Base-by-base conservation (phyloP, 2,797 vertebrate species). In the Tachyglossus aculeatus region DNA sequence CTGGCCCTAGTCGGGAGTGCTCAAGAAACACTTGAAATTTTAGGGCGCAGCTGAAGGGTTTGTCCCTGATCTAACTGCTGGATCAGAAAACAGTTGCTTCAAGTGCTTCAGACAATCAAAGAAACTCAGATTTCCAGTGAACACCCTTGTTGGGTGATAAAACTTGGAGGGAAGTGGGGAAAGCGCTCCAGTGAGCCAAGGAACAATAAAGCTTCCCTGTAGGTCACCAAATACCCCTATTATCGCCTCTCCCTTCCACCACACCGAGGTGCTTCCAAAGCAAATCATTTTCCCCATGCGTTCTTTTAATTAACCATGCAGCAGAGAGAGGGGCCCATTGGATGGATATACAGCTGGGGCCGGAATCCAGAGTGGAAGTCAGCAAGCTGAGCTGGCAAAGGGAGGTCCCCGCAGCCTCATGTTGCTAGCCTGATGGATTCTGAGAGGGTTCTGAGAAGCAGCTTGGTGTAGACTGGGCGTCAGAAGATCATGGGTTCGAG, bases 311-410 rank as follows among this genome's bases (percentile, higher is more conserved):
- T 16, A 12, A 2, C 29, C 21, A 9, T 44, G 5, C 13, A 7
- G 32, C 12, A 2, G 39, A 44, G 9, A 56, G 27, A 44, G 9
- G 58, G 27, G 61, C 44, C 68, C 34, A 5, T 29, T 15, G 41
- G 47, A 22, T 63, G 21, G 22, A 18, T 53, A 24, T 50, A 72
- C 41, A 47, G 36, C 64, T 39, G 67, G 51, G 68, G 37, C 40
- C 16, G 3, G 29, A 39, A 50, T 40, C 59, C 29, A 31, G 39
- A 73, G 40, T 56, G 1, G 0, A 55, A 36, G 45, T 33, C 41
- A 50, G 50, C 15, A 25, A 55, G 54, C 37, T 50, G 74, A 62
- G 45, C 36, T 48, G 8, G 65, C 44, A 11, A 40, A 31, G 40
- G 53, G 15, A 71, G 44, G 54, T 56, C 29, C 9, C n/a, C 34